Base-by-base conservation (phyloP, 2,797 vertebrate species). In the Galagoides demidoff region DNA sequence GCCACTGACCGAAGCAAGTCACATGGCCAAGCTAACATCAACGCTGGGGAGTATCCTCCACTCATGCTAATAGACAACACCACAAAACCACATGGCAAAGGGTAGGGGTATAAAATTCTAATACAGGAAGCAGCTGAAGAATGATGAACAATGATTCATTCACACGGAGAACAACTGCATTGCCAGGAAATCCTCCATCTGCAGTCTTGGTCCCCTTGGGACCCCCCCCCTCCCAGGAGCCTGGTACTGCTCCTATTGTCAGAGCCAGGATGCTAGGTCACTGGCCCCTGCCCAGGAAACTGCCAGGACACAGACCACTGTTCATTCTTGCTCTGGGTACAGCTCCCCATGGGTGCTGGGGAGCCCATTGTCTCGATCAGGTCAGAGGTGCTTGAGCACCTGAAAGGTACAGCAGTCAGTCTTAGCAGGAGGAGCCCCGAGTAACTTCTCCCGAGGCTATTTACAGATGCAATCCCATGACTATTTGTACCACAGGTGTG, bases 131-230 rank as follows among this genome's bases (percentile, higher is more conserved):
- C 0, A 1, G 16, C 64, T 93, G 52, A 70, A 83, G 76, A n/a
- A 37, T 37, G 63, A 39, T 78, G 73, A 70, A 43, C 39, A 77
- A 37, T 55, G 31, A 70, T 10, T 5, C 10, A 37, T 71, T 66
- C 59, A 20, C 27, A 34, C 17, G 76, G 64, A 89, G 31, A 68
- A 43, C 6, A 39, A 10, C 19, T 29, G 1, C 61, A 19, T 45
- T 57, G 27, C 66, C 59, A 73, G 61, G 89, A 93, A 87, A 52
- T 29, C 7, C 29, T 23, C 7, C 19, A 8, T 70, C 57, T 8
- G 4, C 64, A 17, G n/a, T 10, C 43, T 66, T 11, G 16, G 16
- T 79, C 19, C 37, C 19, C 5, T 0, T 0, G 1, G 27, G 34
- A 63, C 25, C 31, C 68, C 31, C 39, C 43, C 49, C 29, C 31